These are phyloP conservation scores for Pediacus dermestoides DNA, from an alignment of 2,888 invertebrate species.

Conservation along the genomic window DNA sequence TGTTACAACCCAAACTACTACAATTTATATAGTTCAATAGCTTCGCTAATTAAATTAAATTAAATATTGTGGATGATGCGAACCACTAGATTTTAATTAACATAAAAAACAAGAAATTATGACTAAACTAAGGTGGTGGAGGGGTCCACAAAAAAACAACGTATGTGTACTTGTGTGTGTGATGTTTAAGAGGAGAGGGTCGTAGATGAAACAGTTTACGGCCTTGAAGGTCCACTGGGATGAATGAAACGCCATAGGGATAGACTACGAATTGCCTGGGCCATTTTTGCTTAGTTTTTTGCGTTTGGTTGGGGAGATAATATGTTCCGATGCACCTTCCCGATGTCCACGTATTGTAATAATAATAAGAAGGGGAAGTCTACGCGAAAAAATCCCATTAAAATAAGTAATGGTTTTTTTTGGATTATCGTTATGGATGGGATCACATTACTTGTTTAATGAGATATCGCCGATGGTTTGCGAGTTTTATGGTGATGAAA, in stretches of 20 bases:
- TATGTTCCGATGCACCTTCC: conserved; percentile 34
- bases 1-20: conserved; percentile 21
- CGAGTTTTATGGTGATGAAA: too few relatives aligned
- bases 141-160: too few relatives aligned
- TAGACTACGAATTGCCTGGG: conserved; percentile 47
- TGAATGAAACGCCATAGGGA: conserved; percentile 47
- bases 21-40: too few relatives aligned
- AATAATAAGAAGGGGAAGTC: conserved; percentile 32
- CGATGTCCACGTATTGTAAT: conserved; percentile 36
- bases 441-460: conserved; percentile 39
- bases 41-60: too few relatives aligned
- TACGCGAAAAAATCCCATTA: conserved; percentile 38
- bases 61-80: too few relatives aligned
- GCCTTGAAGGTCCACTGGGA: conserved; percentile 45
- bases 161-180: too few relatives aligned
- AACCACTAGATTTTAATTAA: too few relatives aligned
- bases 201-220: conserved; percentile 41
- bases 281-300: conserved; percentile 48
- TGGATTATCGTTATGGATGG: conserved; percentile 37
- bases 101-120: too few relatives aligned
- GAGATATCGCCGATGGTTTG: conserved; percentile 33
- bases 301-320: conserved; percentile 40
- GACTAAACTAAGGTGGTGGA: too few relatives aligned
- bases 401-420: conserved; percentile 40
- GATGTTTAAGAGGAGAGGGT: conserved; percentile 41